Base-by-base conservation (phyloP, 1,140 invertebrate species). In the Platyscapa corneri region DNA sequence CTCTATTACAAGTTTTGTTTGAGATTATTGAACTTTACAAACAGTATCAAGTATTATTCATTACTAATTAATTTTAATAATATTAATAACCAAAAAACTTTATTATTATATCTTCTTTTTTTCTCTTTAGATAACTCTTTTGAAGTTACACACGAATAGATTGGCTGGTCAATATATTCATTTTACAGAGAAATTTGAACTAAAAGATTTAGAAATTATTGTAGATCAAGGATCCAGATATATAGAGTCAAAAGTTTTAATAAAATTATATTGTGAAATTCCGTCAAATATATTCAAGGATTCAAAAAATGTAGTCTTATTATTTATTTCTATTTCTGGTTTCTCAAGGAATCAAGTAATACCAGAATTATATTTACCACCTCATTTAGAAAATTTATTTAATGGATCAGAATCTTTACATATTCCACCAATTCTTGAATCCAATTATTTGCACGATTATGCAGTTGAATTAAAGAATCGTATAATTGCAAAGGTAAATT, bases 21-120 rank as follows among this genome's bases (percentile, higher is more conserved):
- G 80, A 82, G 8, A 27, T 82, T 34, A 16, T 53, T 2, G 7
- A 72, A 10, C 3, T 53, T 23, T 82, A 53, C 20, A 82, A 82
- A 37, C n/a, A 82, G 12, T 72, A 82, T 37, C 80, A 82, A 72
- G 80, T 82, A 82, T 46, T 32, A 56, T 56, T 42, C 49, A 53
- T 53, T 82, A 14, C 0, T 82, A 27, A 16, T 20, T 20, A 81
- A 49, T 7, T 46, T 65, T 32, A 53, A 49, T 49, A 53, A 72
- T 18, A 7, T 72, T 23, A 30, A 46, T 39, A 39, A n/a, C 12
- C 16, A 79, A 7, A 46, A 7, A 46, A 7, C 5, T 7, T 46
- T 46, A 7, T 46, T 46, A 46, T 46, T 46, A 46, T 60, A 30
- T 42, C 0, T 65, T 82, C n/a, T 39, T 10, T 5, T 65, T 46